Percentiles rank a stretch among this genome's conserved stretches.
Conservation (phyloP, 1,140 invertebrate species). For the Cydia strobilella region DNA sequence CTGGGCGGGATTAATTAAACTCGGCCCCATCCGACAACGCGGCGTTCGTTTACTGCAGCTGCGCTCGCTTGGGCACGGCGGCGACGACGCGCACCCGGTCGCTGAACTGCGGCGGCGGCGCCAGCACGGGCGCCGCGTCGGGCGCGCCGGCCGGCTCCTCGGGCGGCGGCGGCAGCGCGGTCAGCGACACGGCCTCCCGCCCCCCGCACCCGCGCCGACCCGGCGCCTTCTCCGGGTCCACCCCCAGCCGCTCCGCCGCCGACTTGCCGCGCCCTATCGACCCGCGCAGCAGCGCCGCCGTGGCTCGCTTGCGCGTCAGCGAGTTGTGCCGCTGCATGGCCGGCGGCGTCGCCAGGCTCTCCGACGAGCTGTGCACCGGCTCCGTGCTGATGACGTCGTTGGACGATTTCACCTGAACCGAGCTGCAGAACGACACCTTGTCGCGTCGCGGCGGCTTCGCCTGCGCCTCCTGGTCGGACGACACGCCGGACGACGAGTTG, state of each 20-base stretch:
- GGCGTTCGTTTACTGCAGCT: slow-evolving; percentile 46
- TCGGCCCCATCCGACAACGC: background rate
- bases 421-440: slow-evolving; percentile 78
- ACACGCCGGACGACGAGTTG: slow-evolving; percentile 92
- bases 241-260: slow-evolving; percentile 73
- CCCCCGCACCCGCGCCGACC: slow-evolving; percentile 59
- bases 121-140: slow-evolving; percentile 79
- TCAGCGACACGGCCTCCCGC: slow-evolving; percentile 85
- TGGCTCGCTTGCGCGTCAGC: slow-evolving; percentile 80
- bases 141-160: slow-evolving; percentile 84
- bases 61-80: slow-evolving; percentile 85
- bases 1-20: too few species aligned
- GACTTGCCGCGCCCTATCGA: slow-evolving; percentile 59
- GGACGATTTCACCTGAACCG: slow-evolving; percentile 76
- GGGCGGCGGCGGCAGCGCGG: slow-evolving; percentile 89
- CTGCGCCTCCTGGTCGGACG: slow-evolving; percentile 88
- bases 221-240: slow-evolving; percentile 66
- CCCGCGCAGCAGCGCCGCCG: slow-evolving; percentile 76
- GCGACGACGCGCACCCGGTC: slow-evolving; percentile 89
- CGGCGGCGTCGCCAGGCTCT: slow-evolving; percentile 63
- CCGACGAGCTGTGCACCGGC: slow-evolving; percentile 73
- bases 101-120: slow-evolving; percentile 87
- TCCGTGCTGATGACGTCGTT: slow-evolving; percentile 80
- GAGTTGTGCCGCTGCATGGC: slow-evolving; percentile 82
- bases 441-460: slow-evolving; percentile 63